These are phyloP conservation scores for Petrocephalus sullivani DNA, from an alignment of 2,797 vertebrate genomes.

Conservation along the genomic window DNA sequence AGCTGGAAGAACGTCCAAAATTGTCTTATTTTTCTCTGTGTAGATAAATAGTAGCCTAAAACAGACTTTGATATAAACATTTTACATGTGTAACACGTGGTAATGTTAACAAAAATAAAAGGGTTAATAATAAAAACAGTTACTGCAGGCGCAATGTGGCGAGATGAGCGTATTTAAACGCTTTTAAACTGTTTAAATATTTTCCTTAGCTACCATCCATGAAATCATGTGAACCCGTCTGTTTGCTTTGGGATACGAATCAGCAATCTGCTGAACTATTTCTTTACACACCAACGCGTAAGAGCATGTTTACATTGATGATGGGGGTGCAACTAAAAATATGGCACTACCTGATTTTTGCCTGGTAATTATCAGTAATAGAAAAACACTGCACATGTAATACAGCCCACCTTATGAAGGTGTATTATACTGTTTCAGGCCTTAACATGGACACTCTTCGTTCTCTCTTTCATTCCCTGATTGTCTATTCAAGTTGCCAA, in stretches of 20 bases:
- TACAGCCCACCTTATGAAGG: not conserved
- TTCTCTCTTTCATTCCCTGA: not conserved
- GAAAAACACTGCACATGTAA: not conserved
- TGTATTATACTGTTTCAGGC: not conserved
- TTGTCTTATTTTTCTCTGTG: not conserved
- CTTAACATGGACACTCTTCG: not conserved
- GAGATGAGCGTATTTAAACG: not conserved
- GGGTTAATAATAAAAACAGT: not conserved
- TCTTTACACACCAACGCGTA: not conserved
- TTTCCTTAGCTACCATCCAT: conserved; percentile 11
- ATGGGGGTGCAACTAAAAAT: not conserved
- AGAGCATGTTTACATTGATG: not conserved
- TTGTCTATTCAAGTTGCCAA: not conserved
- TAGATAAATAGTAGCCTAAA: not conserved
- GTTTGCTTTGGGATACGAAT: not conserved
- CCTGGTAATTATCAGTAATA: not conserved
- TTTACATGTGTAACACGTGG: not conserved
- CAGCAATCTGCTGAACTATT: not conserved
- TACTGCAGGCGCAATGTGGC: not conserved
- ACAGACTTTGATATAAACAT: not conserved
- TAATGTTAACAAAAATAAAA: not conserved
- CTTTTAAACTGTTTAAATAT: conserved; percentile 16
- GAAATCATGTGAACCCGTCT: not conserved
- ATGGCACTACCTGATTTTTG: not conserved
- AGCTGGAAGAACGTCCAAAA: not conserved